Conservation (phyloP, 2,113 vertebrate species). For the Rousettus leschenaultii region DNA sequence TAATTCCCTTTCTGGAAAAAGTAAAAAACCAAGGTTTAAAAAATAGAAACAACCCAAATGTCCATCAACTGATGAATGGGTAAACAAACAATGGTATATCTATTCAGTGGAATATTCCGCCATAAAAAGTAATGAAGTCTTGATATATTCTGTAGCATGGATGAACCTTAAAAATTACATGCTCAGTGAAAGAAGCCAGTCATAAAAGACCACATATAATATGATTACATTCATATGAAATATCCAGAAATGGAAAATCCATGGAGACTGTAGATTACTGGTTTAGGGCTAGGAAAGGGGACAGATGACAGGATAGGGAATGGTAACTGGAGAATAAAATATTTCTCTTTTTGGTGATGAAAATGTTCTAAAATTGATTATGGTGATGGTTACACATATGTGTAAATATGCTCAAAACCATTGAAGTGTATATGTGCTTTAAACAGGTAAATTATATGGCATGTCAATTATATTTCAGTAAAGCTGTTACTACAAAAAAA, state of each 20-base stretch:
- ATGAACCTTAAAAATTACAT: not conserved
- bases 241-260: not conserved
- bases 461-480: not conserved
- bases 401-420: not conserved
- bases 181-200: not conserved
- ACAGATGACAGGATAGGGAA: not conserved
- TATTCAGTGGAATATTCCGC: not conserved
- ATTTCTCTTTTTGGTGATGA: not conserved
- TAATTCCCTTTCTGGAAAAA: conserved; percentile 1
- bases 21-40: not conserved
- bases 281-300: not conserved
- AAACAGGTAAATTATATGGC: not conserved
- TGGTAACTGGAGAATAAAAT: not conserved
- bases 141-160: not conserved
- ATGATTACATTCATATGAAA: not conserved
- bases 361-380: not conserved
- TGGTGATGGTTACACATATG: not conserved
- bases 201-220: not conserved
- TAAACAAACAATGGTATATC: not conserved
- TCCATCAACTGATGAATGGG: not conserved
- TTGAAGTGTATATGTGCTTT: not conserved
- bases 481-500: not conserved
- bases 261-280: not conserved
- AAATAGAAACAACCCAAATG: not conserved
- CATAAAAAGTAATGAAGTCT: not conserved